phyloP scores from a whole-genome alignment of 2,113 vertebrate species.

The Myanophis thanlyinensis region DNA sequence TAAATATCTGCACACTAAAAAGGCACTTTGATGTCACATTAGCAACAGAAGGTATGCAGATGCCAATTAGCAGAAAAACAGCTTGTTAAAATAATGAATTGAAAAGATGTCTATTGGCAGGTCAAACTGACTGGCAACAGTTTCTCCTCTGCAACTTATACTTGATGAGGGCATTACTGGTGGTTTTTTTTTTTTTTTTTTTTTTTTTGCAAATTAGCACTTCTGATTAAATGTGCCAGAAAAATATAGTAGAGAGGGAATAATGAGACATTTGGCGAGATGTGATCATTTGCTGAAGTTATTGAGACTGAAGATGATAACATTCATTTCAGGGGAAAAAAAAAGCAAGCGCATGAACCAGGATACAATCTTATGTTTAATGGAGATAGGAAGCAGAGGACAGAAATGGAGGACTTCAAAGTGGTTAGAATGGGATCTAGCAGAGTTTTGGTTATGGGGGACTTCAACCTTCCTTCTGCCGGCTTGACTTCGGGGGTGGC shows the following conservation, averaged over 20 bases:
- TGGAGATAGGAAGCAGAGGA: neutral
- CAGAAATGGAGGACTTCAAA: constrained; percentile 38
- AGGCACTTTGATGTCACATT: neutral
- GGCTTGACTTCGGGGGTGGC: too few relatives aligned
- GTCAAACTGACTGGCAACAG: constrained; percentile 32
- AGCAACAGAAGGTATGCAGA: constrained; percentile 29
- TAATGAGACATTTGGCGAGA: constrained; percentile 48
- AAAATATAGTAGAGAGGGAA: constrained; percentile 53
- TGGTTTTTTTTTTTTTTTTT: neutral
- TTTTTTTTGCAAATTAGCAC: constrained; percentile 47
- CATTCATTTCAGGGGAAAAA: constrained; percentile 3
- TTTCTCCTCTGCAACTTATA: constrained; percentile 38
- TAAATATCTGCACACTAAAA: neutral
- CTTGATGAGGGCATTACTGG: constrained; percentile 39
- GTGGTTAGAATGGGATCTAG: constrained; percentile 18
- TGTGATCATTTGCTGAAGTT: constrained; percentile 52
- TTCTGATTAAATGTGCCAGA: constrained; percentile 51
- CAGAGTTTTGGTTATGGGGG: too few relatives aligned
- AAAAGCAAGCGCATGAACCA: constrained; percentile 27
- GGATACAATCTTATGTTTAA: constrained; percentile 37
- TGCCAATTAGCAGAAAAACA: constrained; percentile 32
- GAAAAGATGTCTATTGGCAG: constrained; percentile 22
- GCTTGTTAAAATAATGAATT: constrained; percentile 38
- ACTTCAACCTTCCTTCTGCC: too few relatives aligned
- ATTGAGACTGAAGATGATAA: constrained; percentile 28